Percentiles rank a stretch among this genome's conserved stretches.
Conservation (phyloP, 2,797 vertebrate species). For the Balearica regulorum region DNA sequence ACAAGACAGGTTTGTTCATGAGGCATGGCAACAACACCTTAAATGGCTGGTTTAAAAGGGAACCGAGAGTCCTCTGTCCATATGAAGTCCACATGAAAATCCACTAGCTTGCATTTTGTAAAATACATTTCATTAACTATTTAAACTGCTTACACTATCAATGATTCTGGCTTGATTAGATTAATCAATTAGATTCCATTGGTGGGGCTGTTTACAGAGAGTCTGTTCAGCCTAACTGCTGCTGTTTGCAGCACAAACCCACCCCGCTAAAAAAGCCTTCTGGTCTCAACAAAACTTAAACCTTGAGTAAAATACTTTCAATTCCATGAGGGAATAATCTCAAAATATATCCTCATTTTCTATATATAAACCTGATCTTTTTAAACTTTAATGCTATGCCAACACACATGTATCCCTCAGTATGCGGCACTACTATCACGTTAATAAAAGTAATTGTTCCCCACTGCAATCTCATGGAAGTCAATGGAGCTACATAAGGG, state of each 20-base stretch:
- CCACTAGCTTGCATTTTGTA: background rate
- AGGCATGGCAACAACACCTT: background rate
- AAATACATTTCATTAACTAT: background rate
- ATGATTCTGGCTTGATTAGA: background rate
- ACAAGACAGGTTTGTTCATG: background rate
- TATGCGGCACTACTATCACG: background rate
- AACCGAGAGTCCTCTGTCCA: background rate
- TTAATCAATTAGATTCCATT: background rate
- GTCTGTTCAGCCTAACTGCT: background rate
- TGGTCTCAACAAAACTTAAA: background rate
- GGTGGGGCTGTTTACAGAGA: background rate
- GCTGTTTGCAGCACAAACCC: background rate
- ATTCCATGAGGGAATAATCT: background rate
- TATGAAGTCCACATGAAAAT: background rate
- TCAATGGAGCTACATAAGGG: background rate
- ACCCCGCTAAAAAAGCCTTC: background rate
- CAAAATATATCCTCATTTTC: background rate
- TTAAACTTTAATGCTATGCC: background rate
- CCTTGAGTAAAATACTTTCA: fast-evolving
- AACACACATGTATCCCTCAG: background rate
- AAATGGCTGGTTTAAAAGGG: background rate
- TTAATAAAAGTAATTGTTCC: background rate
- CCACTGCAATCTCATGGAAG: background rate
- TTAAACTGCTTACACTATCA: background rate
- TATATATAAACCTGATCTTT: background rate